These are phyloP conservation scores for Amphibalanus amphitrite DNA, from an alignment of 1,140 invertebrate species.

Conservation along the genomic window DNA sequence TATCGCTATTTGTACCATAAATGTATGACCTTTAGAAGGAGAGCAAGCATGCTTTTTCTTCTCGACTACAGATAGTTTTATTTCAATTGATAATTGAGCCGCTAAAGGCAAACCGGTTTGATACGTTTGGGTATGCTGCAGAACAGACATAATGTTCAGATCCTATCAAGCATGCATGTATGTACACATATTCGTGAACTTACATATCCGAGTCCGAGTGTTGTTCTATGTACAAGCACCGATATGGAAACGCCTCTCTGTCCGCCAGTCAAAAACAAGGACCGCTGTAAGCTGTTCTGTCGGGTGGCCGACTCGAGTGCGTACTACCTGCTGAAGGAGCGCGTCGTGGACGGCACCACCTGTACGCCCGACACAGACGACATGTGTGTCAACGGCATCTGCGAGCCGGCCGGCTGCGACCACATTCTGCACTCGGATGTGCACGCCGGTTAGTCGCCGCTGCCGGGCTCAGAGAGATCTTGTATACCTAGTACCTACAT, in stretches of 20 bases:
- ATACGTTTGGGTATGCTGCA: too few species aligned
- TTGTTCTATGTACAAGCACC: not conserved
- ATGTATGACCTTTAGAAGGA: not conserved
- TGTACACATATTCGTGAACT: too few species aligned
- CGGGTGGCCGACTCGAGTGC: slow-evolving; percentile 44
- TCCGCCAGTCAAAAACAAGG: slow-evolving; percentile 39
- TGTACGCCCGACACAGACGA: slow-evolving; percentile 66
- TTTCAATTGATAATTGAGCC: not conserved
- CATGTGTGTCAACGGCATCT: slow-evolving; percentile 63
- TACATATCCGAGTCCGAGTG: too few species aligned
- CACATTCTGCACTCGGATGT: slow-evolving; percentile 56
- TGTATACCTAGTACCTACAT: too few species aligned
- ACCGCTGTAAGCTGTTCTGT: slow-evolving; percentile 76
- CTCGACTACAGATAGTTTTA: not conserved
- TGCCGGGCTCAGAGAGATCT: too few species aligned
- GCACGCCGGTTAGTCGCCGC: slow-evolving; percentile 36
- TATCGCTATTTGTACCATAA: too few species aligned
- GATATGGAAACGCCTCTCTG: not conserved
- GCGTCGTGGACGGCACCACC: slow-evolving; percentile 76
- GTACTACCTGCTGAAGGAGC: slow-evolving; percentile 57
- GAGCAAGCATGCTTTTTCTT: not conserved
- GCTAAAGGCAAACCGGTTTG: too few species aligned
- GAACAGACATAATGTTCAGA: not conserved
- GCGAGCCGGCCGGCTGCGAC: slow-evolving; percentile 70
- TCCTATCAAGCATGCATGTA: too few species aligned